Percentiles rank a stretch among this genome's conserved stretches.
Evolutionary conservation across 1,140 invertebrate species (phyloP).

Genomic region (Drosophila repleta): DNA sequence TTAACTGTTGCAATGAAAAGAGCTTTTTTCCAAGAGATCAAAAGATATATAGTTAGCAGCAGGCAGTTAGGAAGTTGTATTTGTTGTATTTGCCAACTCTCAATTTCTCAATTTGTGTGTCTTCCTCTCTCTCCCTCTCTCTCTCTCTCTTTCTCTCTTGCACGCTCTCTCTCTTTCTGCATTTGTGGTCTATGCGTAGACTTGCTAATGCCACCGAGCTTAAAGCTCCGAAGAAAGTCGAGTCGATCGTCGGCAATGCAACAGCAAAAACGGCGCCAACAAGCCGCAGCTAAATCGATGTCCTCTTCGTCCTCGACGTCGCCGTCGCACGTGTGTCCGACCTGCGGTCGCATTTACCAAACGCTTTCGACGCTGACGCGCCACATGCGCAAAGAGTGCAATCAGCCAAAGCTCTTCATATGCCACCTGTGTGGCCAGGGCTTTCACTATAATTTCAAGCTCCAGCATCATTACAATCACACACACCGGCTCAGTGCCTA

Average conservation of each 20-base stretch:
- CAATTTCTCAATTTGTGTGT: conserved; percentile 36
- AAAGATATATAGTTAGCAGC: background rate
- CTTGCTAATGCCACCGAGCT: conserved; percentile 22
- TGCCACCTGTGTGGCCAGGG: conserved; percentile 83
- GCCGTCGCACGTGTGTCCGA: conserved; percentile 84
- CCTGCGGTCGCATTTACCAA: conserved; percentile 85
- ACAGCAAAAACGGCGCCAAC: conserved; percentile 31
- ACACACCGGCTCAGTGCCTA: conserved; percentile 37
- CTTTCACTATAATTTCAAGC: conserved; percentile 84
- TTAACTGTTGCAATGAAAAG: background rate
- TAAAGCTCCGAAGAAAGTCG: conserved; percentile 32
- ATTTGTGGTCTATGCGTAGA: conserved; percentile 7
- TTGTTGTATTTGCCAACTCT: conserved; percentile 16
- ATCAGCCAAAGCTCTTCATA: conserved; percentile 84
- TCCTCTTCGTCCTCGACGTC: conserved; percentile 13
- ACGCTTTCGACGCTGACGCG: conserved; percentile 85
- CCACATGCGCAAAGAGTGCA: conserved; percentile 85
- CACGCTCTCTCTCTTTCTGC: conserved; percentile 8
- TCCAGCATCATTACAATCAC: conserved; percentile 60
- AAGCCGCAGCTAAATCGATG: conserved; percentile 10
- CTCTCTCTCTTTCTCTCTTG: conserved; percentile 1
- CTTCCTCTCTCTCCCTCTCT: conserved; percentile 24
- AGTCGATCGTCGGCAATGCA: conserved; percentile 37
- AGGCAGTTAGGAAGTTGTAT: conserved; percentile 1
- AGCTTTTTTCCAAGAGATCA: conserved; percentile 36